Evolutionary conservation across 2,113 vertebrate genomes (phyloP).

Genomic region (Ceratotherium simum): DNA sequence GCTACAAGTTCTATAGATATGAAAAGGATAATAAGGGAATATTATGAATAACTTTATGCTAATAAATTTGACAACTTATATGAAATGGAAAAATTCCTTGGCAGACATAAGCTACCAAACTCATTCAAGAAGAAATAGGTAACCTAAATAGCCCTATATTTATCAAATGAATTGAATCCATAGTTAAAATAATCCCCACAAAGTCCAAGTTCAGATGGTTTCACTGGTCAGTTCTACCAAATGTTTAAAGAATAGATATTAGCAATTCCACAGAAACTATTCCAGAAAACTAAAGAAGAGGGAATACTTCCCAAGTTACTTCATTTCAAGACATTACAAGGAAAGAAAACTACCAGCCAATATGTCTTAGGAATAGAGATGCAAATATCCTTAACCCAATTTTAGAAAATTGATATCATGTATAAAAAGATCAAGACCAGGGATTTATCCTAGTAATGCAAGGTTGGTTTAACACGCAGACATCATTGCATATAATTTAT

Average conservation of each 20-base stretch:
- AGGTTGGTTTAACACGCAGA: not conserved
- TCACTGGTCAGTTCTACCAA: not conserved
- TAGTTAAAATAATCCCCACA: not conserved
- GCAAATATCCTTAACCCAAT: not conserved
- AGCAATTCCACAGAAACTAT: not conserved
- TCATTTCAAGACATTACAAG: not conserved
- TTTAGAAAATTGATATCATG: not conserved
- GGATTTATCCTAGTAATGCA: not conserved
- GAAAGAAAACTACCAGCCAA: not conserved
- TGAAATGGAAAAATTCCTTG: not conserved
- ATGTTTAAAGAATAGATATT: not conserved
- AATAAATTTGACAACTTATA: not conserved
- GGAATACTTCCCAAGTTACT: not conserved
- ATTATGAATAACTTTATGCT: not conserved
- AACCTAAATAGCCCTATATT: not conserved
- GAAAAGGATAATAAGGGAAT: not conserved
- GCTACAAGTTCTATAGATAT: not conserved
- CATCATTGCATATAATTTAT: not conserved
- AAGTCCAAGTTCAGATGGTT: not conserved
- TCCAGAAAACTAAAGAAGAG: not conserved
- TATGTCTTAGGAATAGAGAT: not conserved
- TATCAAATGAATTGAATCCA: not conserved
- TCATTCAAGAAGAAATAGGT: not conserved
- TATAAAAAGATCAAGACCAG: not conserved
- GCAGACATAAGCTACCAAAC: not conserved